phyloP scores from a whole-genome alignment of 1,140 invertebrate genomes.

The Drosophila kohkoa region DNA sequence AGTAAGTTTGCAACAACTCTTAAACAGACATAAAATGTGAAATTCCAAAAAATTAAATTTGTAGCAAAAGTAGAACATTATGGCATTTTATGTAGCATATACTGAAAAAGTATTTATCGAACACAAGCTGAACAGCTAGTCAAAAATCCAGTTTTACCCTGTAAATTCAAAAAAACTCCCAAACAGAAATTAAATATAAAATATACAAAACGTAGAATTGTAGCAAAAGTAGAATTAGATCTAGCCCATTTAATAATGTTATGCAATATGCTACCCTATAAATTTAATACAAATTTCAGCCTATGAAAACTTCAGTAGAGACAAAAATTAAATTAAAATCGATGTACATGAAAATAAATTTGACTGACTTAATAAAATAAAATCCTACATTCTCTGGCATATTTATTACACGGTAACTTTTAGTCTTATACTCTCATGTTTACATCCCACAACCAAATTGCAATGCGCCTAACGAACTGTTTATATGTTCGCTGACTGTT shows the following conservation, averaged over 20 bases:
- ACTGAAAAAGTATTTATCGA: slow-evolving; percentile 4
- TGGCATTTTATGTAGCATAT: slow-evolving; percentile 24
- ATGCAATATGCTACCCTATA: too few relatives aligned
- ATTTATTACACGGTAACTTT: not conserved
- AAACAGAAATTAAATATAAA: too few relatives aligned
- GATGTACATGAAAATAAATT: too few relatives aligned
- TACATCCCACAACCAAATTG: not conserved
- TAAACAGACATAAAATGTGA: too few relatives aligned
- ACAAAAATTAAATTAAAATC: too few relatives aligned
- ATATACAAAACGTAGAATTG: too few relatives aligned
- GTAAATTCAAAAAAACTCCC: too few relatives aligned
- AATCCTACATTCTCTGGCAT: not conserved
- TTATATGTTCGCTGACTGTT: slow-evolving; percentile 10
- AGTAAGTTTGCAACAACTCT: too few relatives aligned
- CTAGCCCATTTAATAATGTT: too few relatives aligned
- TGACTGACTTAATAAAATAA: not conserved
- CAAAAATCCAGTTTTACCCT: slow-evolving; percentile 47
- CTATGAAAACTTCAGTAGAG: not conserved
- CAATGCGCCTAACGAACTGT: not conserved
- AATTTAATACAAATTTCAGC: too few relatives aligned
- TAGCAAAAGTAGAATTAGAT: too few relatives aligned
- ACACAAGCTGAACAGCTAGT: slow-evolving; percentile 25
- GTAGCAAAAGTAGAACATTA: not conserved
- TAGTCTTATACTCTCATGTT: not conserved
- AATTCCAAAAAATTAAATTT: too few relatives aligned